Base-by-base conservation (phyloP, 2,113 vertebrate genomes). In the Clarias macrocephalus region DNA sequence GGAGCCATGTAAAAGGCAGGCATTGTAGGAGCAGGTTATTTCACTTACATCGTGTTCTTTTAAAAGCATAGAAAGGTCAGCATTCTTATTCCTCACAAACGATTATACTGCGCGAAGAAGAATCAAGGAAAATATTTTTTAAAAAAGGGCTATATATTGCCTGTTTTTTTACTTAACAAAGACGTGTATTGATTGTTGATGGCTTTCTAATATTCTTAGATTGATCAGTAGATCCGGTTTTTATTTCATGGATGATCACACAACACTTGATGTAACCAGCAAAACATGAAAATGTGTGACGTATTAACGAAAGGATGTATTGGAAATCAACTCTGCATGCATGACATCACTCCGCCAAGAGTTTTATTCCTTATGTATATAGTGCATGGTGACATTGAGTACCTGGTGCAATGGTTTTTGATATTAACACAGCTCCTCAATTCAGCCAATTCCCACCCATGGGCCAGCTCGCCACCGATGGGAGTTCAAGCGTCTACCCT, bases 21-120 rank as follows among this genome's bases (percentile, higher is more conserved):
- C n/a, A 52, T 48, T 86, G 48, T 15, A 57, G 76, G 11, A 56
- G 52, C 18, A n/a, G 33, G 18, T 56, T 52, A 28, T 70, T 70
- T 70, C 23, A 54, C 48, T 70, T 28, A 23, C 57, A 54, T 59
- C 25, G 42, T 37, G 5, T 88, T 66, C 60, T 66, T 48, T 25
- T 80, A 56, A 81, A 72, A 70, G 63, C 76, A n/a, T 16, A 59
- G 85, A 80, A 80, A 80, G 68, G 52, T 68, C 62, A 80, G 73
- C 77, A 21, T 75, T 88, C 73, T 82, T 54, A 48, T 63, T 87
- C 88, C 70, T 52, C 57, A 13, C 33, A 23, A 28, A 33, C 68
- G 80, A 75, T 82, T 85, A 90, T 70, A 88, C 59, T 86, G 91
- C 88, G 75, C 81, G 90, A 88, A 93, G 83, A 30, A 83, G 11